Base-by-base conservation (phyloP, 2,888 invertebrate species). In the Cacoxenus indagator region DNA sequence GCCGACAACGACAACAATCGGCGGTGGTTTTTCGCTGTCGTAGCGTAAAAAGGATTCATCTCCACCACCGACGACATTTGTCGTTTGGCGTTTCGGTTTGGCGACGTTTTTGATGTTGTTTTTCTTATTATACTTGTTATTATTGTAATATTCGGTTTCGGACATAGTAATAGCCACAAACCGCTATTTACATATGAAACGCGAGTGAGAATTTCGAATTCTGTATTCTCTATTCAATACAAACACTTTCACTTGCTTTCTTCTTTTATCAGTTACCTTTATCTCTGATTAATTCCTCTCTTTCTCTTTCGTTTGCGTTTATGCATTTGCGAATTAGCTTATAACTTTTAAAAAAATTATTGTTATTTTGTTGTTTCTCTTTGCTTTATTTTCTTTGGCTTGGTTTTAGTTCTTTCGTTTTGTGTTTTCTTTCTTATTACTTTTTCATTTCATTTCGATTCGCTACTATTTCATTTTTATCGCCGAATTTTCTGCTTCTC, bases 1-100 rank as follows among this genome's bases (percentile, higher is more conserved):
- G 55, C 88, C 88, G 65, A 88, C 88, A 55, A 88, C 87, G 76
- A 88, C 88, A 76, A 88, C 87, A 77, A 88, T 86, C 46, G 87
- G 87, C 69, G 88, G 87, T 31, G 85, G 86, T 70, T 85, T 84
- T n/a, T 86, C 85, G 67, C 76, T 83, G 68, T 86, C 87, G 75
- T 88, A 88, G 61, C 87, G 84, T 68, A 88, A 76, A 72, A 88
- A 88, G 78, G 88, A 85, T 75, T 88, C 86, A 48, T 75, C 54
- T 74, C 77, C 26, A 76, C 73, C 55, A 81, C 70, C 31, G 65
- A n/a, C n/a, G n/a, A n/a, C n/a, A n/a, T n/a, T n/a, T n/a, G n/a
- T n/a, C n/a, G n/a, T n/a, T n/a, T n/a, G n/a, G n/a, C n/a, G n/a
- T n/a, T n/a, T n/a, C n/a, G n/a, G n/a, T n/a, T n/a, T n/a, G n/a